A percentile compares a stretch with the other conserved stretches of the same genome.
Evolutionary conservation across 1,140 invertebrate genomes (phyloP).

Genomic region (Tetragnatha versicolor): DNA sequence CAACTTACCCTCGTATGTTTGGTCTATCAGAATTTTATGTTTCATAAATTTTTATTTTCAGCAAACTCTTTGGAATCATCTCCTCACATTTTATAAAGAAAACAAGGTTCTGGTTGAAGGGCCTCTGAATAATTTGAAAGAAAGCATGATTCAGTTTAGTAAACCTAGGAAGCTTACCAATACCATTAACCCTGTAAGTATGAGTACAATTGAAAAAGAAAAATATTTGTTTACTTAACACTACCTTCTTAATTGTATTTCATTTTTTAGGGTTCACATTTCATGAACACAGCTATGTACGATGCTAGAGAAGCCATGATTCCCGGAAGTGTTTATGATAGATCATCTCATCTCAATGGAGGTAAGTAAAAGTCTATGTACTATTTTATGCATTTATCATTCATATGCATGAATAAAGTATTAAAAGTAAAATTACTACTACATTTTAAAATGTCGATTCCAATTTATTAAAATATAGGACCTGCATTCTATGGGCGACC

Average conservation of each 20-base stretch:
- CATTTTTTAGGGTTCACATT: slow-evolving; percentile 77
- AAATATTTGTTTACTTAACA: background rate
- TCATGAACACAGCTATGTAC: slow-evolving; percentile 94
- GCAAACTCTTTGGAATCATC: slow-evolving; percentile 98
- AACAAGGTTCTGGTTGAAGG: slow-evolving; percentile 98
- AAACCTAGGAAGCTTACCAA: slow-evolving; percentile 92
- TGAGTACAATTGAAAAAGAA: background rate
- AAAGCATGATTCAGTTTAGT: slow-evolving; percentile 95
- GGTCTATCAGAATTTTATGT: too few species aligned
- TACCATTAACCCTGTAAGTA: slow-evolving; percentile 73
- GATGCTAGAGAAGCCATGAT: slow-evolving; percentile 85
- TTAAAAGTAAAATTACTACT: background rate
- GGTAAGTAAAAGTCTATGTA: slow-evolving; percentile 17
- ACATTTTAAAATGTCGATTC: background rate
- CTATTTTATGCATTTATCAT: background rate
- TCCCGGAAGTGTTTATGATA: slow-evolving; percentile 78
- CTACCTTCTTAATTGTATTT: background rate
- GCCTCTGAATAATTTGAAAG: slow-evolving; percentile 95
- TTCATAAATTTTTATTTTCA: slow-evolving; percentile 58
- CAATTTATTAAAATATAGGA: slow-evolving; percentile 33
- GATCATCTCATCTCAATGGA: slow-evolving; percentile 70
- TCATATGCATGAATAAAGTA: background rate
- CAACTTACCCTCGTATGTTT: too few species aligned
- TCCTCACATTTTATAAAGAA: slow-evolving; percentile 97
- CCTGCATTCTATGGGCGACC: slow-evolving; percentile 66